A percentile compares a stretch with the other conserved stretches of the same genome.
phyloP scores from a whole-genome alignment of 1,140 invertebrate species.

The Antheraea mylitta region DNA sequence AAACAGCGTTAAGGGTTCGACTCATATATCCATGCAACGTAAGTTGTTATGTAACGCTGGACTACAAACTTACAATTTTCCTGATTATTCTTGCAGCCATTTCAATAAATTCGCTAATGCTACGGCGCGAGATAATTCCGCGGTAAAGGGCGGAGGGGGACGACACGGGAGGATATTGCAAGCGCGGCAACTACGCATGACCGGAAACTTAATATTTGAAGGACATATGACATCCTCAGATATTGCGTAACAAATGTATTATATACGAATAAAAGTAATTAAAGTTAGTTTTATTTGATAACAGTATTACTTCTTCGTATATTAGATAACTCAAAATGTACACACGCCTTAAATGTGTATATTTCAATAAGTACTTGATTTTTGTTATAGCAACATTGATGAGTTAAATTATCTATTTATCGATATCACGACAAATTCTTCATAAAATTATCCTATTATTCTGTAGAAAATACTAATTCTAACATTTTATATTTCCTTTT shows the following conservation, averaged over 20 bases:
- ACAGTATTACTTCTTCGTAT: too few relatives aligned
- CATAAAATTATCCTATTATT: too few relatives aligned
- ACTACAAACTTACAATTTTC: conserved; percentile 75
- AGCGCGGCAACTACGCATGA: conserved; percentile 71
- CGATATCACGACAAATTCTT: too few relatives aligned
- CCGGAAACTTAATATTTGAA: conserved; percentile 54
- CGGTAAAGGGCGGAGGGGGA: conserved; percentile 62
- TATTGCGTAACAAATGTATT: background rate
- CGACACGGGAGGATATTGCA: conserved; percentile 68
- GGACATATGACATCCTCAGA: conserved; percentile 5
- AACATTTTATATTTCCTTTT: too few relatives aligned
- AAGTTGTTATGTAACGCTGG: conserved; percentile 43
- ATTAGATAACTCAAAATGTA: too few relatives aligned
- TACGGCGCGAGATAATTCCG: conserved; percentile 57
- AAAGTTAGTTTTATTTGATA: background rate
- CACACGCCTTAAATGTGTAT: too few relatives aligned
- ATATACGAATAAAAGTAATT: background rate
- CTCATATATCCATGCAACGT: conserved; percentile 44
- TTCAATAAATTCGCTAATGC: conserved; percentile 66
- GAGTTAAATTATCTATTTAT: too few relatives aligned
- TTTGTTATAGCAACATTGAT: too few relatives aligned
- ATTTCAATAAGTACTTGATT: too few relatives aligned
- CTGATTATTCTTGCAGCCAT: conserved; percentile 77
- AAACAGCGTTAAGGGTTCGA: conserved; percentile 36
- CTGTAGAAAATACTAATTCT: too few relatives aligned